Base-by-base conservation (phyloP, 23 tunicate species). In the Trididemnum nubilum region DNA sequence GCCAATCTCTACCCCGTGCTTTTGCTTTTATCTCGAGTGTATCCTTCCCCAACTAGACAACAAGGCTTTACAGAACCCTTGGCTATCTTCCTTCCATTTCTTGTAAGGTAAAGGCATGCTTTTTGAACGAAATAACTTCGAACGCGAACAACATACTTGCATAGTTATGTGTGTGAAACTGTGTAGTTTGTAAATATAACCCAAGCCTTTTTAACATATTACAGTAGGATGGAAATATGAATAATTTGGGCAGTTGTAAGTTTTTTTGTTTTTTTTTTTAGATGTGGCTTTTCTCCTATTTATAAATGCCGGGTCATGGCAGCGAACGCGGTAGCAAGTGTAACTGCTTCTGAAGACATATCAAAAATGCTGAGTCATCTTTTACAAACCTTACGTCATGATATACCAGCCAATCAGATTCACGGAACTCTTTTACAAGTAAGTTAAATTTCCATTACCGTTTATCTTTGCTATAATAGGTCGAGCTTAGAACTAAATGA, bases 341-440 rank as follows among this genome's bases (percentile, higher is more conserved):
- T 80, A 33, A 40, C 73, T 36, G 5, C 87, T 0, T 35, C 54
- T 33, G 77, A 49, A 28, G 36, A 51, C 15, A 18, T 52, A 9
- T 7, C 52, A 27, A 9, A 30, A 2, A 2, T 76, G 34, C 35
- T 88, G 34, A 21, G 15, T 0, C 31, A 51, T 32, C 75, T 86
- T 22, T 74, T 81, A 35, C 30, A 39, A 5, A 37, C 85, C 21
- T 69, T 82, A 32, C 30, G 33, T 0, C 35, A 24, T 0, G 76
- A 71, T 19, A 59, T 79, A 23, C 52, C 78, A 35, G 81, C 85
- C 25, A 88, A 88, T 77, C 72, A 71, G 0, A 50, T 82, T 1
- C 93, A 88, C 52, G 93, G 93, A 24, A 57, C 70, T 32, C 64
- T 88, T 72, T 21, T 88, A 32, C 87, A 76, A 82, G 93, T 88